Conservation (phyloP, 1,140 invertebrate species). For the Listronotus oregonensis region DNA sequence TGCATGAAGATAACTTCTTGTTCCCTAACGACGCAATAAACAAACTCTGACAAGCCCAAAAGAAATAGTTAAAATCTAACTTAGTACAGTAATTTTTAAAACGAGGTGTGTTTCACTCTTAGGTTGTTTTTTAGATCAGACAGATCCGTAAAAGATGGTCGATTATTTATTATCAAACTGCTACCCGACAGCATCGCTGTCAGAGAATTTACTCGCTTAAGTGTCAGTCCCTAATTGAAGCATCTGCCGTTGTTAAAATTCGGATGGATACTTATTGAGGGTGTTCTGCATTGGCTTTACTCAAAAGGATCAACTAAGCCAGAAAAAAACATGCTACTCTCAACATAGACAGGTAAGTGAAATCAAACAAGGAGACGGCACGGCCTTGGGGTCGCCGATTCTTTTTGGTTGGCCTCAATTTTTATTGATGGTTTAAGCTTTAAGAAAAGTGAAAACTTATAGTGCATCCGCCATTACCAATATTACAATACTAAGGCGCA, state of each 20-base stretch:
- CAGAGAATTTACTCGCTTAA: conserved; percentile 92
- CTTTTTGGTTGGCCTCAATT: too few species aligned
- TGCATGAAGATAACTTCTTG: conserved; percentile 60
- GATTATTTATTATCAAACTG: conserved; percentile 97
- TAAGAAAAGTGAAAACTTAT: too few species aligned
- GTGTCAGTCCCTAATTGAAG: conserved; percentile 97
- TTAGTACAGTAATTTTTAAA: too few species aligned
- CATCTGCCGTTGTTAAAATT: conserved; percentile 96
- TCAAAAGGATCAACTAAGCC: conserved; percentile 83
- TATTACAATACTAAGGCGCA: too few species aligned
- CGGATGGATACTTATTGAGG: conserved; percentile 94
- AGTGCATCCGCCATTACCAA: too few species aligned
- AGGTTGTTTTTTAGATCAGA: conserved; percentile 68
- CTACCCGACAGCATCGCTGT: conserved; percentile 96
- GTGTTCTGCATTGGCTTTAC: conserved; percentile 99
- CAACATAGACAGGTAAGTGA: conserved; percentile 90
- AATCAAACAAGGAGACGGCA: too few species aligned
- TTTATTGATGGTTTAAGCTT: too few species aligned
- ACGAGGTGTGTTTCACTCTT: too few species aligned
- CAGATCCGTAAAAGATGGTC: conserved; percentile 95
- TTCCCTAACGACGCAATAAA: too few species aligned
- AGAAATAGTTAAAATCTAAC: too few species aligned
- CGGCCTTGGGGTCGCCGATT: too few species aligned
- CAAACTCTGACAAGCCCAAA: too few species aligned
- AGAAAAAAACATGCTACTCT: conserved; percentile 97